Base-by-base conservation (phyloP, 2,113 vertebrate species). In the Oenanthe oenanthe region DNA sequence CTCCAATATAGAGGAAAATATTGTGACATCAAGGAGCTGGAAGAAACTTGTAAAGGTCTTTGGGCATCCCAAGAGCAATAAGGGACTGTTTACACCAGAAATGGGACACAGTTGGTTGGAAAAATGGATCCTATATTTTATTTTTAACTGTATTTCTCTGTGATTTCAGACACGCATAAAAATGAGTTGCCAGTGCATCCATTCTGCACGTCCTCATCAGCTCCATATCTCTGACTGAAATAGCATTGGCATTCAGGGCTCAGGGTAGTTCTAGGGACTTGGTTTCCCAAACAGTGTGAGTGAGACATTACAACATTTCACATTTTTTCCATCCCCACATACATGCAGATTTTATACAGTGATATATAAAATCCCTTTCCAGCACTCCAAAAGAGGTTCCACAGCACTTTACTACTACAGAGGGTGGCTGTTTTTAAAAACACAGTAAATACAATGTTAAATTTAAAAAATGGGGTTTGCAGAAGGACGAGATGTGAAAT, bases 381-480 rank as follows among this genome's bases (percentile, higher is more conserved):
- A 63, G 42, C 32, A 88, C 72, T 95, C 75, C 53, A 47, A 70
- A 90, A 81, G 32, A 96, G 43, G n/a, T 82, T 92, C 71, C 89
- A 43, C 34, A 78, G 56, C 6, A 4, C 57, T 95, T 80, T 53
- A 26, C 32, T 53, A 26, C 32, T 58, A 54, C 0, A 0, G 61
- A 71, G 32, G 12, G 8, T 10, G 36, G 26, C 48, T 92, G 63
- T 88, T 92, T 92, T 48, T 12, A 54, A 57, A 83, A 72, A 86
- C 56, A 71, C 6, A 31, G 51, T 5, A 88, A 92, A 83, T 91
- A 81, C 17, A 45, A 57, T 5, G 17, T 63, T 88, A 88, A 80
- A 93, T 88, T 83, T 57, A 92, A 93, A 96, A 96, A 95, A 70
- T 71, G 51, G 32, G 56, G 84, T 76, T 78, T 73, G 68, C 68